Evolutionary conservation across 2,797 vertebrate genomes (phyloP).

Genomic region (Heterohyrax brucei): DNA sequence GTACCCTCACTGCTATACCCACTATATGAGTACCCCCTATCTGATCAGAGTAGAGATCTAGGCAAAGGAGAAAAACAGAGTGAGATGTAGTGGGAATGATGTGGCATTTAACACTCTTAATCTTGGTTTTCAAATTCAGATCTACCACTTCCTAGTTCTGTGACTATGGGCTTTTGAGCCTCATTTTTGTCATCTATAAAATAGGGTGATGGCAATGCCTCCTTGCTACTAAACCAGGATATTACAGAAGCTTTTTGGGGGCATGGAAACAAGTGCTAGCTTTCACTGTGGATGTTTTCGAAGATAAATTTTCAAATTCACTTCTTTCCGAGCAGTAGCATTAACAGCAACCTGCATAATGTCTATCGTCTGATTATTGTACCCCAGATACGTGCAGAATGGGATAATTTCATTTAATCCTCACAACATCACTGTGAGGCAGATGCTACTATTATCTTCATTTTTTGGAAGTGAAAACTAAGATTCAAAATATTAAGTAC

Average conservation of each 20-base stretch:
- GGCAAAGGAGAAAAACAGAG: neutral
- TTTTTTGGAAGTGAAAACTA: slow-evolving; percentile 15
- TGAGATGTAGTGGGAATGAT: neutral
- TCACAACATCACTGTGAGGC: neutral
- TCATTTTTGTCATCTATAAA: neutral
- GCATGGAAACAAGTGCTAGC: neutral
- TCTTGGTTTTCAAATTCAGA: neutral
- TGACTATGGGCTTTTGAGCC: neutral
- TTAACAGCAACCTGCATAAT: neutral
- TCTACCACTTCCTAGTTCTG: neutral
- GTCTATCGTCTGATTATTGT: neutral
- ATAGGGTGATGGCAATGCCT: neutral
- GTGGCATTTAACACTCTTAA: neutral
- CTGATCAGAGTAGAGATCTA: neutral
- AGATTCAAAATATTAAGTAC: slow-evolving; percentile 26
- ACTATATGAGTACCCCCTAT: no score
- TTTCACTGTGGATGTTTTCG: neutral
- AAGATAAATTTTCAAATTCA: neutral
- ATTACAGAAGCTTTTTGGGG: neutral
- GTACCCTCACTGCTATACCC: neutral
- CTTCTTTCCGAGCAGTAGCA: neutral
- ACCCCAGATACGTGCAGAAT: neutral
- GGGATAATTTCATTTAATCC: slow-evolving; percentile 26
- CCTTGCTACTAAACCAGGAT: neutral
- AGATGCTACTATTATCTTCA: neutral